Evolutionary conservation across 2,888 invertebrate species (phyloP).

Genomic region (Phania funesta): DNA sequence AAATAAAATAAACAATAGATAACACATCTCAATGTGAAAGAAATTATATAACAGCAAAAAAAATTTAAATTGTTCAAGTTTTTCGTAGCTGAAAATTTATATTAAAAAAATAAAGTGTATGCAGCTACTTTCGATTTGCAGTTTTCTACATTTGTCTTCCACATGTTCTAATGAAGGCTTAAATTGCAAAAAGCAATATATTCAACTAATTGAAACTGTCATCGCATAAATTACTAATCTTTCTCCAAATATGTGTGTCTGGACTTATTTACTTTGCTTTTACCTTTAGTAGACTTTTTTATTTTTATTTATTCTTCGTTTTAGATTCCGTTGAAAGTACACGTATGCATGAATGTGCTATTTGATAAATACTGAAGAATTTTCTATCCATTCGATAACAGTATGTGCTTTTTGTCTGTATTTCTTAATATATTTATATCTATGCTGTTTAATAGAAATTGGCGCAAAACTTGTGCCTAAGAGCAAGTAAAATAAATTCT

Average conservation of each 20-base stretch:
- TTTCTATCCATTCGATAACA: constrained; percentile 24
- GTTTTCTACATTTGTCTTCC: constrained; percentile 16
- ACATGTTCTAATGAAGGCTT: constrained; percentile 52
- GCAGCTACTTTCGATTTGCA: constrained; percentile 18
- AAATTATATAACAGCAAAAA: constrained; percentile 56
- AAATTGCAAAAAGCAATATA: constrained; percentile 48
- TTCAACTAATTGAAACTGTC: constrained; percentile 61
- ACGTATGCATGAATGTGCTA: neutral
- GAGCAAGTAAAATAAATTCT: constrained; percentile 62
- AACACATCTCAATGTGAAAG: constrained; percentile 54
- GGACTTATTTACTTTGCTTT: constrained; percentile 2
- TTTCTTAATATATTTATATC: neutral
- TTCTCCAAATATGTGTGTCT: constrained; percentile 38
- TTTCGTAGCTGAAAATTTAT: constrained; percentile 1
- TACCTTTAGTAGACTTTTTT: constrained; percentile 44
- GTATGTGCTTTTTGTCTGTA: constrained; percentile 29
- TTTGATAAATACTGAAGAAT: constrained; percentile 38
- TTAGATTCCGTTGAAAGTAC: constrained; percentile 18
- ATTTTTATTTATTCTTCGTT: constrained; percentile 28
- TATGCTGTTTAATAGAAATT: constrained; percentile 64
- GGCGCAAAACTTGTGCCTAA: constrained; percentile 73
- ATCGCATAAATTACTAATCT: constrained; percentile 62
- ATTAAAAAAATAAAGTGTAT: constrained; percentile 26
- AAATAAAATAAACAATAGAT: constrained; percentile 48
- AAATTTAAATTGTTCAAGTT: constrained; percentile 37